A percentile compares a stretch with the other conserved stretches of the same genome.
Evolutionary conservation across 2,888 invertebrate species (phyloP).

Genomic region (Leucania comma): DNA sequence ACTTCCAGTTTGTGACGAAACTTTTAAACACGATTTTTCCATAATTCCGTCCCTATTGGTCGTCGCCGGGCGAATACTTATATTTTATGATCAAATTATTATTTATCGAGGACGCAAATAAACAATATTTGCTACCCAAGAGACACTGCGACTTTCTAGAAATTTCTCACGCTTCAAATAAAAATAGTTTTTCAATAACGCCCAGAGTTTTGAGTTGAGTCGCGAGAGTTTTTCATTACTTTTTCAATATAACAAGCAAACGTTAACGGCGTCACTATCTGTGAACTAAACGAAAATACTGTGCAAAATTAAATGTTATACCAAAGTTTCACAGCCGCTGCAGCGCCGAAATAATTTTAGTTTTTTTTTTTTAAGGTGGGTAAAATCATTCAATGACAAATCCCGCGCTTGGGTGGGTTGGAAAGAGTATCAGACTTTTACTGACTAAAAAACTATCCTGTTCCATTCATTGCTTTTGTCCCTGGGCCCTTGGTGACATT

Average conservation of each 20-base stretch:
- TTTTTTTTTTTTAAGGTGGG: no score
- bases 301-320: conserved; percentile 56
- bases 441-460: no score
- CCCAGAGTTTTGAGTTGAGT: conserved; percentile 71
- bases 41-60: conserved; percentile 20
- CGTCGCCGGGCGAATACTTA: background rate
- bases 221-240: conserved; percentile 79
- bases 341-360: conserved; percentile 37
- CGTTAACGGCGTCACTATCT: conserved; percentile 65
- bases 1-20: conserved; percentile 6
- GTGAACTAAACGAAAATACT: conserved; percentile 58
- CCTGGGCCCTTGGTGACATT: no score
- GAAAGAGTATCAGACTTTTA: no score
- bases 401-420: no score
- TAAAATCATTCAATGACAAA: no score
- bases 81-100: conserved; percentile 27
- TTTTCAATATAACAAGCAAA: conserved; percentile 76
- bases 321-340: conserved; percentile 50
- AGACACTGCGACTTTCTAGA: conserved; percentile 64
- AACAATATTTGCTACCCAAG: conserved; percentile 58
- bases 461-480: no score
- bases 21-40: conserved; percentile 23
- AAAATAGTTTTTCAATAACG: conserved; percentile 84
- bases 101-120: conserved; percentile 41
- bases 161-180: conserved; percentile 71